A percentile compares a stretch with the other conserved stretches of the same genome.
phyloP scores from a whole-genome alignment of 2,888 invertebrate genomes.

The Amphipoea oculea region DNA sequence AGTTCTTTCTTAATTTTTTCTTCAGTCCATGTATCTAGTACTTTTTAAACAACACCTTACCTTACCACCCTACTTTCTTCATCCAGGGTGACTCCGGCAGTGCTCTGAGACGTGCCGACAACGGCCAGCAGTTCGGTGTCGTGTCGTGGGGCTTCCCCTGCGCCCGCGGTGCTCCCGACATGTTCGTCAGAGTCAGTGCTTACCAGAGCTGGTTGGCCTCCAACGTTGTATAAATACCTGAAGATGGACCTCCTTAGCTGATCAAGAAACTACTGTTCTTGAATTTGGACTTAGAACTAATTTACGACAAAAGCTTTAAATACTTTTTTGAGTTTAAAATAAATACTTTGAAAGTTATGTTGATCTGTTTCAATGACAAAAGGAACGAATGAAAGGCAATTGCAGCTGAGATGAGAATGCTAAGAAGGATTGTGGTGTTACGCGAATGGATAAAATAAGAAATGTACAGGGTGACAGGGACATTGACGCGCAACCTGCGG shows the following conservation, averaged over 20 bases:
- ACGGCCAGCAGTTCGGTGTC: constrained; percentile 74
- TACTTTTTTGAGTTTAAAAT: constrained; percentile 30
- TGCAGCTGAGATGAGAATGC: neutral
- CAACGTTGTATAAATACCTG: constrained; percentile 47
- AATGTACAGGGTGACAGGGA: neutral
- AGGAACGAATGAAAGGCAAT: neutral
- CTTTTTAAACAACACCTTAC: neutral
- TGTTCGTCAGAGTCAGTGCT: constrained; percentile 75
- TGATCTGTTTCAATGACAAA: neutral
- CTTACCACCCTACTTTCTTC: neutral
- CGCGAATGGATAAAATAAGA: neutral
- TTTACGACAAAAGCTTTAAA: constrained; percentile 14
- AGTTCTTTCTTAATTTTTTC: neutral
- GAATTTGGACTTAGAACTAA: neutral
- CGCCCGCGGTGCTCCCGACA: constrained; percentile 79
- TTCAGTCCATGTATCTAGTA: neutral
- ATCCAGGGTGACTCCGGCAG: constrained; percentile 81
- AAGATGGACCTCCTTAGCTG: neutral
- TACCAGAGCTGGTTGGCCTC: constrained; percentile 67
- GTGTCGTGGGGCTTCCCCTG: constrained; percentile 85
- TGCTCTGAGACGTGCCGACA: constrained; percentile 67
- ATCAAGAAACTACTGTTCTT: constrained; percentile 2
- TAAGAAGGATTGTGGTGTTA: neutral
- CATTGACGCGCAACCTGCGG: too few species aligned
- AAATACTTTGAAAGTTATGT: constrained; percentile 14